Base-by-base conservation (phyloP, 2,888 invertebrate genomes). In the Nemapogon koenigi region DNA sequence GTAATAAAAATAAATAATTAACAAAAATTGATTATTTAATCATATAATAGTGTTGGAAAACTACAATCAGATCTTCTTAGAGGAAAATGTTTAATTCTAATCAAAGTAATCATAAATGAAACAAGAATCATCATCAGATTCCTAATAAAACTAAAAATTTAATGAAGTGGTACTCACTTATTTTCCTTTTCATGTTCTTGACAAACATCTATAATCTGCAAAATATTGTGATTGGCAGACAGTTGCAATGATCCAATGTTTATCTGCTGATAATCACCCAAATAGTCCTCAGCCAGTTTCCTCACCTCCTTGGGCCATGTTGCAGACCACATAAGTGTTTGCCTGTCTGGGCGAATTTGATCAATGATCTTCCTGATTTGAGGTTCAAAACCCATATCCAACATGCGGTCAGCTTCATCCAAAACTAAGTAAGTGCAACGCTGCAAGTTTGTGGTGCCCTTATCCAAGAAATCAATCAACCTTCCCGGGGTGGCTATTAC, bases 261-360 rank as follows among this genome's bases (percentile, higher is more conserved):
- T 38, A 96, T 85, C 72, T 96, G 96, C 38, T 91, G 84, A 56
- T 95, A 95, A 55, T 94, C 90, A 38, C 85, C 86, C 14, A 97
- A 81, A 63, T 96, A 98, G 59, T 97, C 97, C 54, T 92, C 89
- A 14, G 97, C 97, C 44, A 98, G 73, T 50, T 89, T 88, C 46
- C 89, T 84, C 2, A 97, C 97, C 80, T 97, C 97, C 57, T 94
- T 95, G 0, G 97, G 97, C 97, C 97, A 98, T n/a, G 97, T 98
- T 0, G 97, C 97, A 46, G 95, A 95, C 94, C 96, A 98, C 97
- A 98, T 98, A 29, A 97, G 81, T 10, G 94, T 95, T 68, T 98
- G 97, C 53, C 97, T 82, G 59, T 97, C 95, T 11, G 95, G 95
- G 48, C 95, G 82, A 50, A 96, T 94, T 68, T 96, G 95, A 56